Percentiles rank a stretch among this genome's conserved stretches.
These are phyloP conservation scores for Marcusenius ussheri DNA, from an alignment of 2,113 vertebrate genomes.

Conservation along the genomic window DNA sequence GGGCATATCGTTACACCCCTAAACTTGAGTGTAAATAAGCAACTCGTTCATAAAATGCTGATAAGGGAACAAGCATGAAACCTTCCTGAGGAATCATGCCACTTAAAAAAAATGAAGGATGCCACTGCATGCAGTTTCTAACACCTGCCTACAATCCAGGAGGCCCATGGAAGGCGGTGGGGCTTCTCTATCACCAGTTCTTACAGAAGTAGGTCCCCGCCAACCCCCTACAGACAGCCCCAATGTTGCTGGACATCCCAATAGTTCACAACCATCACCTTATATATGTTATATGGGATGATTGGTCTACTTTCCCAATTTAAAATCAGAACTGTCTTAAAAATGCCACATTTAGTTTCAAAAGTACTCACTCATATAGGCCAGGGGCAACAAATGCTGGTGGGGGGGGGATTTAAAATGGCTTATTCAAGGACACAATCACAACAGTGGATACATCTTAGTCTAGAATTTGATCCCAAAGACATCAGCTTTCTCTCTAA, in stretches of 20 bases:
- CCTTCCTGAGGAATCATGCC: too few relatives aligned
- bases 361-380: not conserved
- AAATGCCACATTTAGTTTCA: not conserved
- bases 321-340: not conserved
- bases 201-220: not conserved
- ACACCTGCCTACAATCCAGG: not conserved
- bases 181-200: not conserved
- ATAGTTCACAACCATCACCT: not conserved
- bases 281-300: not conserved
- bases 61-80: not conserved
- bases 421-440: not conserved
- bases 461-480: not conserved
- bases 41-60: not conserved
- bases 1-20: too few relatives aligned
- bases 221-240: not conserved
- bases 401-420: not conserved
- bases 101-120: too few relatives aligned
- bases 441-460: not conserved
- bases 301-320: not conserved
- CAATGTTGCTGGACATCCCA: not conserved
- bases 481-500: not conserved
- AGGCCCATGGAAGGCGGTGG: not conserved
- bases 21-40: not conserved
- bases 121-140: not conserved
- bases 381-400: not conserved